Base-by-base conservation (phyloP, 2,888 invertebrate species). In the Glyphotaelius pellucidus region DNA sequence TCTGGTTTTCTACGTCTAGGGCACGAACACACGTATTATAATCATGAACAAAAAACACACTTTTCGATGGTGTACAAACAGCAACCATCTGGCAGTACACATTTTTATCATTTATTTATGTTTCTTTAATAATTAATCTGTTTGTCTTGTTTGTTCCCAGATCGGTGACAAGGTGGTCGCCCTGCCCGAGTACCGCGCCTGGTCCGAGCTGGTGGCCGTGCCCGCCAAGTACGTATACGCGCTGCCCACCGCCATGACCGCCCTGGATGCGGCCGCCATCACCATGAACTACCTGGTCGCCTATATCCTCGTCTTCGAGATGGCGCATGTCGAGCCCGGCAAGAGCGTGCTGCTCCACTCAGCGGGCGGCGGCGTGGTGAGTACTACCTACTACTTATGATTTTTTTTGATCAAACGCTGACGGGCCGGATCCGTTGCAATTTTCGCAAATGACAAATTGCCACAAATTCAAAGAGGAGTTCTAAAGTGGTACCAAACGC, bases 251-350 rank as follows among this genome's bases (percentile, higher is more conserved):
- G 97, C 97, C 93, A 97, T 98, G 97, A 97, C 97, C 67, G 97
- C 97, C 93, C 95, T 97, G 95, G 98, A 98, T 94, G 98, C 98
- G 1, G 98, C 98, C 11, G 98, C 98, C 31, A 97, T 98, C 94
- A 97, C 98, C 93, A 97, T 98, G 96, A 98, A 98, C 95, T 98
- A 98, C 95, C 97, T 98, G 93, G 98, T 98, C 12, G 98, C 98
- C 32, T 97, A 98, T 95, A 97, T 98, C 94, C 96, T 98, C 94
- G 97, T 99, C 90, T 98, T 98, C 95, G 98, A 98, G 94, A 96
- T 98, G 95, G 98, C 98, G 91, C 97, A 97, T 94, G 96, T 98
- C 88, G 96, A 97, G 25, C 96, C 97, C 67, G 98, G 98, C 94
- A 98, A 98, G 96, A 98, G 97, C 93, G 96, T 98, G 15, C 96